Conservation (phyloP, 2,888 invertebrate species). For the Synanthedon vespiformis region DNA sequence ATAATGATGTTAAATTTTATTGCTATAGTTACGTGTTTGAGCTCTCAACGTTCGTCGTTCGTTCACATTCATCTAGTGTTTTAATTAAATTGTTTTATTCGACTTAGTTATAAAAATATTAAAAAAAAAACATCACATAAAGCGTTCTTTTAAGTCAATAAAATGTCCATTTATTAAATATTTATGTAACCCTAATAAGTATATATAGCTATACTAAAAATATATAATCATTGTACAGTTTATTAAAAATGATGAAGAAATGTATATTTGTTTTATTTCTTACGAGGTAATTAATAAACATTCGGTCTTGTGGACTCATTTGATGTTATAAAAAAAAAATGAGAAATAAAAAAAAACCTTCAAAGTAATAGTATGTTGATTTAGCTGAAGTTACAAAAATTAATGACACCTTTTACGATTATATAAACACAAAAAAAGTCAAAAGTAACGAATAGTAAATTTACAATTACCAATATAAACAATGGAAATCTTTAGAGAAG, state of each 20-base stretch:
- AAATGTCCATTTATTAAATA: slow-evolving; percentile 46
- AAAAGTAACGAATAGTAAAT: too few relatives aligned
- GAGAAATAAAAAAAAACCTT: too few relatives aligned
- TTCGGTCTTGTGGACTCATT: too few relatives aligned
- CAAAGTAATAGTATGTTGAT: too few relatives aligned
- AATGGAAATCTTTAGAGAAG: too few relatives aligned
- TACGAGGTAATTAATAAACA: too few relatives aligned
- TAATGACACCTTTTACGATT: too few relatives aligned
- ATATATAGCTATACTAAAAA: slow-evolving; percentile 36
- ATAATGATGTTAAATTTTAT: slow-evolving; percentile 17
- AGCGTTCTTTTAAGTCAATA: slow-evolving; percentile 40
- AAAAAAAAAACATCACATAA: slow-evolving; percentile 11
- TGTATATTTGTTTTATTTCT: too few relatives aligned
- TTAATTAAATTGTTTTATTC: slow-evolving; percentile 27
- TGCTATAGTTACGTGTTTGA: slow-evolving; percentile 35
- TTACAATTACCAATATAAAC: too few relatives aligned
- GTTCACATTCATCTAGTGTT: slow-evolving; percentile 48
- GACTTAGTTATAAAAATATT: slow-evolving; percentile 7
- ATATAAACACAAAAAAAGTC: too few relatives aligned
- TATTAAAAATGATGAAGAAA: slow-evolving; percentile 34
- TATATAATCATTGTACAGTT: slow-evolving; percentile 61
- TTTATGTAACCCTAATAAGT: slow-evolving; percentile 28
- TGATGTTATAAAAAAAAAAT: too few relatives aligned
- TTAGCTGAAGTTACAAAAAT: too few relatives aligned
- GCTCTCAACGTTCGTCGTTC: slow-evolving; percentile 59